Evolutionary conservation across 2,888 invertebrate genomes (phyloP).

Genomic region (Trachelus tabidus): DNA sequence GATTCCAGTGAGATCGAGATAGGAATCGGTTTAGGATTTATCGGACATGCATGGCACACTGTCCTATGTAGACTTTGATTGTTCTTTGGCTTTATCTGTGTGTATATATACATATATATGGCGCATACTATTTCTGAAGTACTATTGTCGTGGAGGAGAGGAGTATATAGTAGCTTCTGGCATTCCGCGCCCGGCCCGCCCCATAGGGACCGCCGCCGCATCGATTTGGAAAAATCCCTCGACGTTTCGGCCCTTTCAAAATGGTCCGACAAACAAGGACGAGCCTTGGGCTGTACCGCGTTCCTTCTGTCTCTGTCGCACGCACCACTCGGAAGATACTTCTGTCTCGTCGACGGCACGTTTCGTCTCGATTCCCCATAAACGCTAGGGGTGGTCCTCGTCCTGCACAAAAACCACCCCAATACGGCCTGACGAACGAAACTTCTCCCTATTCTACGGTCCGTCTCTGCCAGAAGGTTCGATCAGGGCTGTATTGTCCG

Average conservation of each 20-base stretch:
- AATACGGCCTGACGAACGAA: conserved; percentile 36
- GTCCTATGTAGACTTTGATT: neutral
- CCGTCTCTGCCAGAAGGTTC: conserved; percentile 1
- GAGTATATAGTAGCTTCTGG: neutral
- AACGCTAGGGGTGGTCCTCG: conserved; percentile 42
- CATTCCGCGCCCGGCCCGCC: neutral
- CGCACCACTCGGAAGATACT: conserved; percentile 18
- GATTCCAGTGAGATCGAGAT: neutral
- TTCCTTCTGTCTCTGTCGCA: neutral
- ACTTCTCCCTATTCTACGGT: conserved; percentile 20
- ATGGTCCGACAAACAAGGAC: conserved; percentile 36
- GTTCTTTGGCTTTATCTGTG: neutral
- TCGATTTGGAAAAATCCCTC: conserved; percentile 7
- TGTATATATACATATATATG: neutral
- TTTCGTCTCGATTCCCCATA: conserved; percentile 40
- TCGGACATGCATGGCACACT: neutral
- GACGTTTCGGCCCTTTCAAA: conserved; percentile 36
- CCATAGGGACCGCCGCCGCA: neutral
- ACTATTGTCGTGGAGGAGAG: neutral
- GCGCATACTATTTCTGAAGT: neutral
- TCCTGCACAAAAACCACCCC: conserved; percentile 44
- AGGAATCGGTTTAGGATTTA: neutral
- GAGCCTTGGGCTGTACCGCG: conserved; percentile 21
- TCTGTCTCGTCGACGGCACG: conserved; percentile 38
- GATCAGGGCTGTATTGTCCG: conserved; percentile 16